Base-by-base conservation (phyloP, 2,797 vertebrate genomes). In the Siniperca obscura region DNA sequence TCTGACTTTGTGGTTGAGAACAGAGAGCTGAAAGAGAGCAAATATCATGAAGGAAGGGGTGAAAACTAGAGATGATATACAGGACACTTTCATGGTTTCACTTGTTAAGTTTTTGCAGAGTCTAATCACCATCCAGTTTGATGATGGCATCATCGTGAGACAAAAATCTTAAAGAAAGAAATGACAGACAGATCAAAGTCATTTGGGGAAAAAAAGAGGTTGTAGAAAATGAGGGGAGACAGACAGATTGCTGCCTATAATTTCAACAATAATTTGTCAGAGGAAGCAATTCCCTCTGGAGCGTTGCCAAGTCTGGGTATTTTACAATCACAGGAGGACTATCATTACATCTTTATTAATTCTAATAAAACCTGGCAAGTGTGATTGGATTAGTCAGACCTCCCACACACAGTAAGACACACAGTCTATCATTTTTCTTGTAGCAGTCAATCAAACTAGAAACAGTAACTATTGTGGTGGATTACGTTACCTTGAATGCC, bases 271-370 rank as follows among this genome's bases (percentile, higher is more conserved):
- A 82, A 91, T 92, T 90, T 93, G 88, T 92, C 89, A 84, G 84
- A 75, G 83, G 81, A 78, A 89, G 80, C 53, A 25, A 40, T 91
- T 91, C 77, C 22, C 79, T 69, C 70, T 91, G 89, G 88, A 91
- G 70, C 2, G 12, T 14, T 27, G 81, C 91, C 91, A 91, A 74
- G 86, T 81, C 67, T 71, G 74, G 44, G 13, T 82, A 70, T 83
- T 88, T 88, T 85, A 89, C 85, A 89, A 46, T 90, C 74, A 36
- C 70, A 84, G 62, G 40, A 86, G 80, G 46, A 55, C 88, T 88
- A 88, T 93, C 85, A 91, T 90, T 88, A 86, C 57, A 89, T 91
- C 91, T 90, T 86, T 85, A 92, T 86, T 92, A 87, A 89, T 78
- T 80, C 76, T 70, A 86, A 90, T 90, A 61, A 85, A 86, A 84